A percentile compares a stretch with the other conserved stretches of the same genome.
Conservation (phyloP, 2,888 invertebrate genomes). For the Poecilus cupreus region DNA sequence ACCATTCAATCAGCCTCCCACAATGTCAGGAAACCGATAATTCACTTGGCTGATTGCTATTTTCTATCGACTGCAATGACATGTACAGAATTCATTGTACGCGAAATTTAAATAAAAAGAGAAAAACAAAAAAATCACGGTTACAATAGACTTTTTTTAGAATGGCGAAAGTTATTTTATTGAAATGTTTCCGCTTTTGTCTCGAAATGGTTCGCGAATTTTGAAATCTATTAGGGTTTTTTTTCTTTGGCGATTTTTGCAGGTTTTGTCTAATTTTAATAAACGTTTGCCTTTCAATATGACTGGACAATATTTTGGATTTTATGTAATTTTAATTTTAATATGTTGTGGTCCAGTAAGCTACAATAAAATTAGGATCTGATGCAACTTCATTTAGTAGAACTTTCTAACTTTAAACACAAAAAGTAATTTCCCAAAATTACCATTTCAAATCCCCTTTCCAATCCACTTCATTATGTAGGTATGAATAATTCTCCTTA, state of each 20-base stretch:
- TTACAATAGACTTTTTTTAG: slow-evolving; percentile 51
- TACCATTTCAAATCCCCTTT: too few relatives aligned
- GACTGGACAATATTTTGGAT: too few relatives aligned
- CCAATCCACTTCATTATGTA: too few relatives aligned
- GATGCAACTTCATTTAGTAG: too few relatives aligned
- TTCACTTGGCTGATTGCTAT: not conserved
- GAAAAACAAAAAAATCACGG: slow-evolving; percentile 36
- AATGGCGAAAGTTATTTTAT: slow-evolving; percentile 53
- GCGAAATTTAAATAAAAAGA: slow-evolving; percentile 51
- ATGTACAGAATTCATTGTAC: slow-evolving; percentile 55
- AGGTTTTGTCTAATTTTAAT: not conserved
- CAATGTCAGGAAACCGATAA: slow-evolving; percentile 11
- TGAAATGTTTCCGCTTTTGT: slow-evolving; percentile 43
- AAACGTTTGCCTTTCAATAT: not conserved
- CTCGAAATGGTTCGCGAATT: slow-evolving; percentile 21
- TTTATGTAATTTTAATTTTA: too few relatives aligned
- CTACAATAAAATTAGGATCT: too few relatives aligned
- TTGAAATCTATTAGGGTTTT: not conserved
- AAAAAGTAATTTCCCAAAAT: too few relatives aligned
- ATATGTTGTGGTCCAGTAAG: too few relatives aligned
- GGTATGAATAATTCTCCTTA: too few relatives aligned
- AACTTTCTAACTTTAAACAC: too few relatives aligned
- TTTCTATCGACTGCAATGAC: slow-evolving; percentile 56
- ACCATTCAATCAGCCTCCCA: not conserved
- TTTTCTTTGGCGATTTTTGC: not conserved